Conservation (phyloP, 2,888 invertebrate genomes). For the Dioctria rufipes region DNA sequence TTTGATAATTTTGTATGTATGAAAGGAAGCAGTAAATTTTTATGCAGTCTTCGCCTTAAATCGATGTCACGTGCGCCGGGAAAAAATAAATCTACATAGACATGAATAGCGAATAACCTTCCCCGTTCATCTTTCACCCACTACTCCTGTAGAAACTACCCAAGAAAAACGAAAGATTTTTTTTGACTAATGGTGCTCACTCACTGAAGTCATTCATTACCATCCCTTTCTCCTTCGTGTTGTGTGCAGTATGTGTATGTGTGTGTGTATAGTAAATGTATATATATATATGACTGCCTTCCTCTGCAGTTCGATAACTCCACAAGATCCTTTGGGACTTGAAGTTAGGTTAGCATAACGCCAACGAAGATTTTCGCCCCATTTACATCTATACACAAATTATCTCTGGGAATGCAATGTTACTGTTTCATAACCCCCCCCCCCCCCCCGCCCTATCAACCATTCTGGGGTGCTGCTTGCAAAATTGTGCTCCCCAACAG, state of each 20-base stretch:
- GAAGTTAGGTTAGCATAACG: slow-evolving; percentile 1
- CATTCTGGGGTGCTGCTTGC: background rate
- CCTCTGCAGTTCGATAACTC: slow-evolving; percentile 36
- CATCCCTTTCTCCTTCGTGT: background rate
- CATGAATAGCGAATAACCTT: slow-evolving; percentile 13
- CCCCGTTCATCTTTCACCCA: background rate
- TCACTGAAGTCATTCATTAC: slow-evolving; percentile 40
- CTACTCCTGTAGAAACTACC: background rate
- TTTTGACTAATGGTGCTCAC: slow-evolving; percentile 47
- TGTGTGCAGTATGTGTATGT: background rate
- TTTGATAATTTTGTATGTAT: slow-evolving; percentile 17
- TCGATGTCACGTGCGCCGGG: slow-evolving; percentile 18
- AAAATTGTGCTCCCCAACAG: background rate
- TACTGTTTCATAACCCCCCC: background rate
- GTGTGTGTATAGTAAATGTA: background rate
- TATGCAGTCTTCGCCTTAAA: slow-evolving; percentile 28
- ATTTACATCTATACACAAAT: slow-evolving; percentile 44
- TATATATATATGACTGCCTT: background rate
- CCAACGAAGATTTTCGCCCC: slow-evolving; percentile 30
- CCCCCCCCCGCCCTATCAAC: background rate
- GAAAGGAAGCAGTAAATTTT: slow-evolving; percentile 6
- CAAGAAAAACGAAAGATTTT: slow-evolving; percentile 19
- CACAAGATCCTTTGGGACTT: slow-evolving; percentile 6
- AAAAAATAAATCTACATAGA: background rate
- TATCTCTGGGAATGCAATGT: background rate